Conservation (phyloP, 2,888 invertebrate genomes). For the Callyntrura guangdongensis region DNA sequence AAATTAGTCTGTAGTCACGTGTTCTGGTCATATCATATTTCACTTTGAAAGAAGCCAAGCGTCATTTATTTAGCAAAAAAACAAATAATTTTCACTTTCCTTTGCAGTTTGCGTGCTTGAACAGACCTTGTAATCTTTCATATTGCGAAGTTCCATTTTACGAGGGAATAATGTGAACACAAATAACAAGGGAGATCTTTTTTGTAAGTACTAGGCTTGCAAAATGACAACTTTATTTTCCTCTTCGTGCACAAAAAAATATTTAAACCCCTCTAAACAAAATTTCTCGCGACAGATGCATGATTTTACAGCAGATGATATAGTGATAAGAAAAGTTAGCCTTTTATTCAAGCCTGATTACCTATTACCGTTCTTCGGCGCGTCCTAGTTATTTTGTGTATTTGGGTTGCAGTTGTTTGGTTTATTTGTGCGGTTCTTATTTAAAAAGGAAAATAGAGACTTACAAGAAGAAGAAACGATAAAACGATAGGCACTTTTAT, state of each 20-base stretch:
- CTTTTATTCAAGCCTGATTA: not conserved
- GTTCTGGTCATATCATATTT: too few species aligned
- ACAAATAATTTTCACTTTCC: constrained; percentile 27
- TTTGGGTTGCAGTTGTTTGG: not conserved
- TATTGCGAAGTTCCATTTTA: too few species aligned
- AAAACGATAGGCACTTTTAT: not conserved
- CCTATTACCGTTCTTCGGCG: not conserved
- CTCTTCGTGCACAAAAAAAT: constrained; percentile 26
- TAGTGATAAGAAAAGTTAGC: not conserved
- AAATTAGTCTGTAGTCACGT: too few species aligned
- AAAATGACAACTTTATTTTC: constrained; percentile 10
- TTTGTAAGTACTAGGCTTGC: not conserved
- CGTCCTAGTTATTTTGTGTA: not conserved
- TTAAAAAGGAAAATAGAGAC: too few species aligned
- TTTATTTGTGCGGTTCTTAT: not conserved
- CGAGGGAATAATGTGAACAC: too few species aligned
- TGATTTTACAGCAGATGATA: constrained; percentile 33
- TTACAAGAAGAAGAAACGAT: not conserved
- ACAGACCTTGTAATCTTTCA: not conserved
- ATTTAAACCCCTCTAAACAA: not conserved
- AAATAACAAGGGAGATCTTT: not conserved
- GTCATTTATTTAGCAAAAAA: not conserved
- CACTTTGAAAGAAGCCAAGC: not conserved
- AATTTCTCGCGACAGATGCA: constrained; percentile 30
- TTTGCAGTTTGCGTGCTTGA: not conserved